A percentile compares a stretch with the other conserved stretches of the same genome.
These are phyloP conservation scores for Thereva nobilitata DNA, from an alignment of 2,888 invertebrate species.

Conservation along the genomic window DNA sequence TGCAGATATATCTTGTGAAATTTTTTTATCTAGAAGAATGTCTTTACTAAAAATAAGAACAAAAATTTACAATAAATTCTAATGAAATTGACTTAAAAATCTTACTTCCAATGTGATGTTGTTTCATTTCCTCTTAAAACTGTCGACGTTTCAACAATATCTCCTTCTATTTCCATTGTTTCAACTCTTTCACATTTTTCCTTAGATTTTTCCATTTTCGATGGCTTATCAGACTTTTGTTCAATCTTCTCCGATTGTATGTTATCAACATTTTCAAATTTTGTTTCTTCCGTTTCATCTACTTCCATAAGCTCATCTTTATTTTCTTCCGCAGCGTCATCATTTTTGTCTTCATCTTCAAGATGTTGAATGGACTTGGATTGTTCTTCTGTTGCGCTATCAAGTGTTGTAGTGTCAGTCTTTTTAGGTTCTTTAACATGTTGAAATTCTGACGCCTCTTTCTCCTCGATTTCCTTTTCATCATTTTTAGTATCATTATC, in stretches of 20 bases:
- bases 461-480: conserved; percentile 59
- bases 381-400: conserved; percentile 83
- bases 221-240: conserved; percentile 53
- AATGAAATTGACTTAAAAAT: conserved; percentile 28
- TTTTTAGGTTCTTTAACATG: conserved; percentile 81
- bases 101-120: conserved; percentile 74
- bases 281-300: conserved; percentile 61
- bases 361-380: conserved; percentile 64
- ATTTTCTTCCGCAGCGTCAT: conserved; percentile 63
- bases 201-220: conserved; percentile 49
- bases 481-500: conserved; percentile 55
- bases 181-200: conserved; percentile 61
- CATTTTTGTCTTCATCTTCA: conserved; percentile 64
- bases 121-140: conserved; percentile 74
- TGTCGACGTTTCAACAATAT: conserved; percentile 67
- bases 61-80: conserved; percentile 22
- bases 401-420: conserved; percentile 72
- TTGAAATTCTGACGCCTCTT: conserved; percentile 70
- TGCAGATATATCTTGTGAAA: conserved; percentile 49
- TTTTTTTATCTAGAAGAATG: conserved; percentile 49
- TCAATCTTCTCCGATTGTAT: conserved; percentile 60
- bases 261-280: conserved; percentile 50
- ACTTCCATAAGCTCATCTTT: conserved; percentile 57
- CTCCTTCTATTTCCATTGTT: conserved; percentile 75
- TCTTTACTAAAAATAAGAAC: conserved; percentile 48